A percentile compares a stretch with the other conserved stretches of the same genome.
These are phyloP conservation scores for Schizothorax lantsangensis DNA, from an alignment of 2,797 vertebrate species.

Conservation along the genomic window DNA sequence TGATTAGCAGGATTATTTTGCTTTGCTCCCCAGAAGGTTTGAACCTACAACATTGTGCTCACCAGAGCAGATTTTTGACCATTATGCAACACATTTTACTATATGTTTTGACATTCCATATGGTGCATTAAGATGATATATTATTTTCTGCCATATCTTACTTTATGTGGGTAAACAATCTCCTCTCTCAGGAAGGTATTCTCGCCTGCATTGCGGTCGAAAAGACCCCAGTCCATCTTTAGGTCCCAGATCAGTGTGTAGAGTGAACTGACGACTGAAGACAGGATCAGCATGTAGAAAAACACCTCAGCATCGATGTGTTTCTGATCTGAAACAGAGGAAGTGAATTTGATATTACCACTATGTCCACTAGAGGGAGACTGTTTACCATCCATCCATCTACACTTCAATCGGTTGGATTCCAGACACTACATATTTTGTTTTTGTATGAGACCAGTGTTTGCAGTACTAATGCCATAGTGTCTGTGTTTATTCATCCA, in stretches of 20 bases:
- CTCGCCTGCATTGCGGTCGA: slow-evolving; percentile 96
- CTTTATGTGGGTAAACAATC: slow-evolving; percentile 98
- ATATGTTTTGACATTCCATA: background rate
- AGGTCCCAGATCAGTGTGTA: slow-evolving; percentile 99
- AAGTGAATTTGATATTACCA: background rate
- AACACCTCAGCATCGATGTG: slow-evolving; percentile 90
- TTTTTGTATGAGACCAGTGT: background rate
- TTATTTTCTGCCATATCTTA: slow-evolving; percentile 59
- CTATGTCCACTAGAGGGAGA: slow-evolving; percentile 72
- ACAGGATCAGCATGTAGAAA: slow-evolving; percentile 96
- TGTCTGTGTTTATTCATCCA: background rate
- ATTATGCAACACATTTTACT: background rate
- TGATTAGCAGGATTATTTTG: background rate
- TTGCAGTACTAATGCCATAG: background rate
- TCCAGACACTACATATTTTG: background rate
- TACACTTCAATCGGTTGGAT: background rate
- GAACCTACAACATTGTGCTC: background rate
- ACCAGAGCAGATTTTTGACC: background rate
- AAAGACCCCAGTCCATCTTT: slow-evolving; percentile 99
- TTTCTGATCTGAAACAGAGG: slow-evolving; percentile 73
- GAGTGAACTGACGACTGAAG: slow-evolving; percentile 90
- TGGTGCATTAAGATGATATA: background rate
- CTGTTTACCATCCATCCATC: slow-evolving; percentile 34
- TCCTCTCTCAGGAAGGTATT: slow-evolving; percentile 97
- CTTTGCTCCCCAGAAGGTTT: background rate